Evolutionary conservation across 2,797 vertebrate genomes (phyloP).

Genomic region (Chaetodon trifasciatus): DNA sequence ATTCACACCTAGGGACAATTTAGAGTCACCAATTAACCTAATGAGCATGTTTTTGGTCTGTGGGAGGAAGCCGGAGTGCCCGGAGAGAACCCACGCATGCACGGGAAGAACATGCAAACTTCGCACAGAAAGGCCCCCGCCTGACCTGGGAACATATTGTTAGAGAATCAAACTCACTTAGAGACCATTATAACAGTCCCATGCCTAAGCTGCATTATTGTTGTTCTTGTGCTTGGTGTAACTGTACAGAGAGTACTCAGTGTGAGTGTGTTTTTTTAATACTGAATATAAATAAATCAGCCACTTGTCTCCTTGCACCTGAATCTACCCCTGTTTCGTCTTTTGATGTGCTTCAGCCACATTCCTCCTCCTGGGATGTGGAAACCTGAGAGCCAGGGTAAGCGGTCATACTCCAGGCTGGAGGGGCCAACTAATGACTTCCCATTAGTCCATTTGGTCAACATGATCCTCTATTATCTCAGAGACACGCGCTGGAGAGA

Average conservation of each 20-base stretch:
- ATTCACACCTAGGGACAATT: too few species aligned
- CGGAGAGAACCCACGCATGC: too few species aligned
- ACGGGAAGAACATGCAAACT: too few species aligned
- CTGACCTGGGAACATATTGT: not conserved
- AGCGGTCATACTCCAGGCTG: slow-evolving; percentile 43
- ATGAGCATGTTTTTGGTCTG: too few species aligned
- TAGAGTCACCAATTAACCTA: too few species aligned
- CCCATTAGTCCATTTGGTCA: slow-evolving; percentile 60
- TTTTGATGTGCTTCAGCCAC: slow-evolving; percentile 51
- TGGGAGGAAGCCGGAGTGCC: too few species aligned
- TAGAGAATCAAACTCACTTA: not conserved
- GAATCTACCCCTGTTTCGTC: slow-evolving; percentile 35
- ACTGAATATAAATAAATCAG: slow-evolving; percentile 16
- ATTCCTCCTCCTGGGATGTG: slow-evolving; percentile 66
- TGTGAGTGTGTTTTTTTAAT: not conserved
- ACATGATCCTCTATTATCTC: slow-evolving; percentile 70
- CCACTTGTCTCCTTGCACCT: slow-evolving; percentile 21
- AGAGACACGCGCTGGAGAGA: slow-evolving; percentile 67
- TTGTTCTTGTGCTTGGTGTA: too few species aligned
- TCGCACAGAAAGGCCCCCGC: too few species aligned
- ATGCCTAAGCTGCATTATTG: not conserved
- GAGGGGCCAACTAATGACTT: slow-evolving; percentile 64
- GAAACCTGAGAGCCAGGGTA: slow-evolving; percentile 71
- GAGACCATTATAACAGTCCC: not conserved
- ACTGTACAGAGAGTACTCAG: not conserved